phyloP scores from a whole-genome alignment of 2,113 vertebrate species.

The Phocoena phocoena region DNA sequence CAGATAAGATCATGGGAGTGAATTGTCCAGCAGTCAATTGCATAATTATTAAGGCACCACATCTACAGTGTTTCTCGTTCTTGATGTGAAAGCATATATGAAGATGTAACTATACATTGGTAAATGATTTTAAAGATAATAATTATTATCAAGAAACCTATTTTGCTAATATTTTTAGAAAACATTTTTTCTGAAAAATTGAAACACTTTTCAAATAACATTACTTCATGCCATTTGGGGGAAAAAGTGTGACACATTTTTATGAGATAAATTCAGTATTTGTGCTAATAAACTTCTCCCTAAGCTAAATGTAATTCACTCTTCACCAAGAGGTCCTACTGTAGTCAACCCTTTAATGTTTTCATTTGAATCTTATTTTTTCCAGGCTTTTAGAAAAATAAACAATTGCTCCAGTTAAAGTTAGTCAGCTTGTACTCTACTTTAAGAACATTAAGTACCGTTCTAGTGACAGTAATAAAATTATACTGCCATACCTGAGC shows the following conservation, averaged over 20 bases:
- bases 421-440: neutral
- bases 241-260: neutral
- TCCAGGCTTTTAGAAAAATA: neutral
- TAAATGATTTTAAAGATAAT: neutral
- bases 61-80: neutral
- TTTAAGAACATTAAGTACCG: neutral
- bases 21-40: neutral
- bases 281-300: neutral
- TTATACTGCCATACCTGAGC: neutral
- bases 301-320: neutral
- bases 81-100: neutral
- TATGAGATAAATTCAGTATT: neutral
- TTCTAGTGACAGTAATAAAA: neutral
- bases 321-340: neutral
- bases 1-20: neutral
- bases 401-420: neutral
- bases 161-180: constrained; percentile 22
- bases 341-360: neutral
- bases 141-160: neutral
- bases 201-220: constrained; percentile 2
- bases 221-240: neutral
- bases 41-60: neutral
- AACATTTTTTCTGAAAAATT: neutral
- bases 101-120: neutral
- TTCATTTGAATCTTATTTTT: neutral